Evolutionary conservation across 2,888 invertebrate genomes (phyloP), one percentile per base, ranked within the genome.

Genomic region (Plagodis pulveraria): DNA sequence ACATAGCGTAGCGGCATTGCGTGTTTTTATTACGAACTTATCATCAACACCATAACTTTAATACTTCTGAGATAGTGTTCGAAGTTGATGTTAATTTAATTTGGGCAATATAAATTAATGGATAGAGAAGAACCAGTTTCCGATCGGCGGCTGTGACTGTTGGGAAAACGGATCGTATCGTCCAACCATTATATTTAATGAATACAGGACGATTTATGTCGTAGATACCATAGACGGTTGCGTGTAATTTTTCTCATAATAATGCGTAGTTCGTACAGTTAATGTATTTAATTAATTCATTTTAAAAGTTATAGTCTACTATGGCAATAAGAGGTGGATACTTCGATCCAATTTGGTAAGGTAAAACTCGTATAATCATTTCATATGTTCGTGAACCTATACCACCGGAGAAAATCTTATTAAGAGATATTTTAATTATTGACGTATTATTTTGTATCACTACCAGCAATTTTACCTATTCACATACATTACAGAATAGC

Each of bases 71-170:
- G 79, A 84, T 83, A 83, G 83, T 84, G 80, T 83, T 79, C 69
- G 71, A 68, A 79, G 79, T 74, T 74, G 81, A 85, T 82, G 81
- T 84, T 84, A 87, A 87, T 86, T 86, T 83, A 83, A 84, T 88
- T 86, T 87, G 81, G 82, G 78, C 78, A 83, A 81, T 86, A 85
- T 84, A 84, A 86, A 86, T 86, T 84, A 86, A 87, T 84, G 77
- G 81, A 77, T 74, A 73, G 77, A 74, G 71, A 74, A 74, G 68
- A 87, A 89, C 88, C 80, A 69, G 89, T 87, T 87, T 74, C 76
- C 70, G 76, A 73, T 76, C 80, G 76, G 78, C 77, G 81, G 79
- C 80, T 76, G 77, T 77, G 80, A 78, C 78, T 73, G 74, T 79
- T 74, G 77, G 77, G 77, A 80, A 79, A 78, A 74, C 73, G 76